A percentile compares a stretch with the other conserved stretches of the same genome.
Conservation (phyloP, 2,888 invertebrate species). For the Ennomos fuscantarius region DNA sequence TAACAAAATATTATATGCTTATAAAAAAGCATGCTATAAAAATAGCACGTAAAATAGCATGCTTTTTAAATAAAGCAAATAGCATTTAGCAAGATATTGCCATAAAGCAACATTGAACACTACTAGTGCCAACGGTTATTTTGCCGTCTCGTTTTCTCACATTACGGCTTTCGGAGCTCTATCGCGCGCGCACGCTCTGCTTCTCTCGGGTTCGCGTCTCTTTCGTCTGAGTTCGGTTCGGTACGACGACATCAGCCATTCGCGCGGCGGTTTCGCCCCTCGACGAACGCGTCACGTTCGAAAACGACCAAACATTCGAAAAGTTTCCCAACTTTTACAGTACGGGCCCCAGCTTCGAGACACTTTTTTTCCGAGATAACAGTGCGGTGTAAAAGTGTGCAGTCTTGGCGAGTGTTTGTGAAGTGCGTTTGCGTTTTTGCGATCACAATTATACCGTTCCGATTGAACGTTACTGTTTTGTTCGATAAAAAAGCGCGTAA, state of each 20-base stretch:
- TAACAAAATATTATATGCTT: too few species aligned
- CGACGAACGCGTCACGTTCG: slow-evolving; percentile 59
- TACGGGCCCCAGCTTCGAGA: slow-evolving; percentile 61
- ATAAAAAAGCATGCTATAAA: too few species aligned
- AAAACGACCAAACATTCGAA: slow-evolving; percentile 65
- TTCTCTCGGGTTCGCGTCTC: slow-evolving; percentile 55
- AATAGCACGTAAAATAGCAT: too few species aligned
- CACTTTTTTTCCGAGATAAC: slow-evolving; percentile 57
- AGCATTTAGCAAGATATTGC: too few species aligned
- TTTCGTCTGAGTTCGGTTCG: slow-evolving; percentile 14
- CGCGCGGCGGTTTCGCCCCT: slow-evolving; percentile 69
- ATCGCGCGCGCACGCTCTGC: slow-evolving; percentile 63
- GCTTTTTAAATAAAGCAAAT: too few species aligned
- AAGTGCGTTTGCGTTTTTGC: slow-evolving; percentile 70
- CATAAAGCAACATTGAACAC: too few species aligned
- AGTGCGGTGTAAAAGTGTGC: slow-evolving; percentile 73
- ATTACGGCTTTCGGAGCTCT: slow-evolving; percentile 28
- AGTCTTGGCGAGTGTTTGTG: slow-evolving; percentile 64
- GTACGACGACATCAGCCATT: slow-evolving; percentile 39
- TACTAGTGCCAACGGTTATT: slow-evolving; percentile 65
- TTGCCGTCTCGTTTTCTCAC: slow-evolving; percentile 48
- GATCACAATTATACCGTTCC: slow-evolving; percentile 73
- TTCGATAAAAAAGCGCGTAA: slow-evolving; percentile 76
- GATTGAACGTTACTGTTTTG: slow-evolving; percentile 81
- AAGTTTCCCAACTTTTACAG: slow-evolving; percentile 77